Conservation (phyloP, 2,113 vertebrate species). For the Reinhardtius hippoglossoides region DNA sequence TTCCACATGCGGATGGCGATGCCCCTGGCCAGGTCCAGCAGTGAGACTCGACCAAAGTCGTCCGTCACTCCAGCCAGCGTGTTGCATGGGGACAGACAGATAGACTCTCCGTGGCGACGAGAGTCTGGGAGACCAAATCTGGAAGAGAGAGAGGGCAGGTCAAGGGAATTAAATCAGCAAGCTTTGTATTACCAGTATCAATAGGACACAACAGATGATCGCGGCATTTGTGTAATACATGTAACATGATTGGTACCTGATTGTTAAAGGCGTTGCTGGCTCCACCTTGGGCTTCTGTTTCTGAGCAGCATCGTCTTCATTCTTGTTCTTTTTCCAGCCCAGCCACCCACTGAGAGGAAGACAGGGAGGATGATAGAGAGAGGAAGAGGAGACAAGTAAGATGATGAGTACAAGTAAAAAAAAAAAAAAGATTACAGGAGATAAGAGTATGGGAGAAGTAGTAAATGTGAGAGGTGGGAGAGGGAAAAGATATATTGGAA, state of each 20-base stretch:
- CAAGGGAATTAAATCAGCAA: background rate
- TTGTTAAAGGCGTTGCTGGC: constrained; percentile 90
- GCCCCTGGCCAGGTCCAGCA: constrained; percentile 92
- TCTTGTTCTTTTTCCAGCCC: constrained; percentile 91
- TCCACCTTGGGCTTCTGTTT: constrained; percentile 98
- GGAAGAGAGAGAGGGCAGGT: constrained; percentile 3
- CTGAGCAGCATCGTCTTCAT: constrained; percentile 89
- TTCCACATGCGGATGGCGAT: constrained; percentile 98
- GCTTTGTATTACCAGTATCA: background rate
- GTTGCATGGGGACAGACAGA: constrained; percentile 96
- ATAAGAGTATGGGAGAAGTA: background rate
- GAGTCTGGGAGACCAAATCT: constrained; percentile 98
- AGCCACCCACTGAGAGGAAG: constrained; percentile 90
- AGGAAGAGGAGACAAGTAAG: background rate
- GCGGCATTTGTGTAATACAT: background rate
- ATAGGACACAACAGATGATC: fast-evolving
- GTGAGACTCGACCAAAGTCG: constrained; percentile 93
- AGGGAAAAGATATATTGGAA: too few species aligned
- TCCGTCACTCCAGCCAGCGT: constrained; percentile 96
- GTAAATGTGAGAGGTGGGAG: too few species aligned
- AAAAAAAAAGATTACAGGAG: background rate
- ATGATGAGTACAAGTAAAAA: background rate
- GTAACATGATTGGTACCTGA: constrained; percentile 81
- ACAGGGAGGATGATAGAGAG: background rate
- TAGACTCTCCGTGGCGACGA: constrained; percentile 92